A percentile compares a stretch with the other conserved stretches of the same genome.
These are phyloP conservation scores for Drosophila barbarae DNA, from an alignment of 2,888 invertebrate genomes.

Conservation along the genomic window DNA sequence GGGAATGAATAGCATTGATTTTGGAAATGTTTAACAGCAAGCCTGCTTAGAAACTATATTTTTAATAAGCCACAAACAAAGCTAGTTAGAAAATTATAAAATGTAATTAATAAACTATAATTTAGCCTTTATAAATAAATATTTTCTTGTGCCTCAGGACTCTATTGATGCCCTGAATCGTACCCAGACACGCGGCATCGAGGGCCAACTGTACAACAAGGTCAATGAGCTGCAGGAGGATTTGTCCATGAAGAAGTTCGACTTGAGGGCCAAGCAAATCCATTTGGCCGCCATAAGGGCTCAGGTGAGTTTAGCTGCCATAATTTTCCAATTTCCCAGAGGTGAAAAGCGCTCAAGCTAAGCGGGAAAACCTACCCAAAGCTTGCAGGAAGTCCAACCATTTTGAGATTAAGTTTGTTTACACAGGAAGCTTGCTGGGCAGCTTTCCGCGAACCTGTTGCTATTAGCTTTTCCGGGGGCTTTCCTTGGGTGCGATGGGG, in stretches of 20 bases:
- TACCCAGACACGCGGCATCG: constrained; percentile 88
- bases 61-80: background rate
- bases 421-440: constrained; percentile 37
- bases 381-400: background rate
- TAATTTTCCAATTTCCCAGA: background rate
- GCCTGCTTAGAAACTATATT: background rate
- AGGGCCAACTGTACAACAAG: constrained; percentile 93
- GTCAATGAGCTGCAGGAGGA: constrained; percentile 97
- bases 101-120: background rate
- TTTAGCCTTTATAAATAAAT: constrained; percentile 59
- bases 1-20: background rate
- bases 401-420: constrained; percentile 1
- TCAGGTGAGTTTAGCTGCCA: constrained; percentile 85
- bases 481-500: constrained; percentile 3
- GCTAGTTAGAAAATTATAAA: too few species aligned
- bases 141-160: constrained; percentile 82
- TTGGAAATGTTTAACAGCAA: background rate
- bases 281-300: constrained; percentile 93
- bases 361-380: constrained; percentile 22
- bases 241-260: constrained; percentile 95
- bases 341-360: constrained; percentile 35
- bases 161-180: constrained; percentile 90
- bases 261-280: constrained; percentile 93
- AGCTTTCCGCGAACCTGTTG: constrained; percentile 21
- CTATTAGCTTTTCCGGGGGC: constrained; percentile 11